Conservation (phyloP, 1,140 invertebrate species). For the Psix sp. region DNA sequence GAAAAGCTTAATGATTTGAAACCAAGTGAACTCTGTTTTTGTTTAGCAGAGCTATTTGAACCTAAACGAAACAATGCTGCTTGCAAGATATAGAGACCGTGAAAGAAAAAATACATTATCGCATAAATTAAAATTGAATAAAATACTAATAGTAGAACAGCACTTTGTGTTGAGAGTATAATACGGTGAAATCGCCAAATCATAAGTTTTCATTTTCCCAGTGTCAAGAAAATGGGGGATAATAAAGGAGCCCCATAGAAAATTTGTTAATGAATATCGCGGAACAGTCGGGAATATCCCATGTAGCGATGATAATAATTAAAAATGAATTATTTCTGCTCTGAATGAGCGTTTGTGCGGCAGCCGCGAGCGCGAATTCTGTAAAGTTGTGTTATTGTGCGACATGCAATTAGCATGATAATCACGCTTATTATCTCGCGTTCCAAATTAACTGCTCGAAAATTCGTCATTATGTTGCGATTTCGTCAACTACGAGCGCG, state of each 20-base stretch:
- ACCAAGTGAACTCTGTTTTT: too few species aligned
- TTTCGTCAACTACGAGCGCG: conserved; percentile 33
- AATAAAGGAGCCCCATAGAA: conserved; percentile 22
- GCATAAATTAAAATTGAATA: too few species aligned
- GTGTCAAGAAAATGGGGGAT: conserved; percentile 6
- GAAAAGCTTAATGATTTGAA: too few species aligned
- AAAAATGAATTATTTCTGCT: conserved; percentile 54
- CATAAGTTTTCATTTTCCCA: conserved; percentile 17
- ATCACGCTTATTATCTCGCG: conserved; percentile 45
- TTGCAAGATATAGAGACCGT: too few species aligned
- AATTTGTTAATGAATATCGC: conserved; percentile 38
- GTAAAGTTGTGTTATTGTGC: conserved; percentile 35
- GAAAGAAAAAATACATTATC: too few species aligned
- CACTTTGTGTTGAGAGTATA: too few species aligned
- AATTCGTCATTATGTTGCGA: conserved; percentile 38
- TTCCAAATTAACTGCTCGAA: conserved; percentile 49
- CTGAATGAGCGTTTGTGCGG: conserved; percentile 39
- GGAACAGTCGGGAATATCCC: conserved; percentile 22
- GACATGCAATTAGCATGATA: conserved; percentile 47
- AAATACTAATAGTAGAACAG: too few species aligned
- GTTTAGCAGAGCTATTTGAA: too few species aligned
- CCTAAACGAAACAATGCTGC: too few species aligned
- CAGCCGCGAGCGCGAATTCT: conserved; percentile 27
- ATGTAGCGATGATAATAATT: conserved; percentile 37
- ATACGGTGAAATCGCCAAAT: conserved; percentile 29